A percentile compares a stretch with the other conserved stretches of the same genome.
Conservation (phyloP, 2,888 invertebrate species). For the Poecilobothrus nobilitatus region DNA sequence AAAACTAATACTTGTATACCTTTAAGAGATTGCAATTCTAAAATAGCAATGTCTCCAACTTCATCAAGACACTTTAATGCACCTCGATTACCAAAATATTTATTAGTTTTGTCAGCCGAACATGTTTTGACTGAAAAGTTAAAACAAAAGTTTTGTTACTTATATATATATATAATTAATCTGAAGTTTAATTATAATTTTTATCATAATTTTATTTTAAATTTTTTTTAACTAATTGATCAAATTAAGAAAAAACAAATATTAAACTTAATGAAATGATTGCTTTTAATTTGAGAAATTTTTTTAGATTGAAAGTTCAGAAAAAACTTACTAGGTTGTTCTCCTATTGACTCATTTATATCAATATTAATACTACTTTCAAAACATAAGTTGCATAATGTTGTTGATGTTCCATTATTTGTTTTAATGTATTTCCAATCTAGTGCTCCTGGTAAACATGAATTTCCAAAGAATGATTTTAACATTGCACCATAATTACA, state of each 20-base stretch:
- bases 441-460: slow-evolving; percentile 55
- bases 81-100: slow-evolving; percentile 53
- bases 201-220: too few relatives aligned
- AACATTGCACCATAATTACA: slow-evolving; percentile 53
- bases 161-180: background rate
- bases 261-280: too few relatives aligned
- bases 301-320: too few relatives aligned
- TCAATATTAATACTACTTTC: background rate
- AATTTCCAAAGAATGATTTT: slow-evolving; percentile 49
- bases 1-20: slow-evolving; percentile 31
- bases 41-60: slow-evolving; percentile 52
- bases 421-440: slow-evolving; percentile 45
- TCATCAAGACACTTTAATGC: slow-evolving; percentile 51
- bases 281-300: too few relatives aligned
- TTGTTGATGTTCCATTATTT: slow-evolving; percentile 25
- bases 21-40: slow-evolving; percentile 47
- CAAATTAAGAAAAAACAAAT: background rate
- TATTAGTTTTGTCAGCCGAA: slow-evolving; percentile 47
- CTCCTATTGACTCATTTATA: background rate
- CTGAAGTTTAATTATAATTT: too few relatives aligned
- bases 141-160: background rate
- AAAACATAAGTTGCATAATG: slow-evolving; percentile 35
- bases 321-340: background rate
- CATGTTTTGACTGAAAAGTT: slow-evolving; percentile 39
- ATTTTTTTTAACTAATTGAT: background rate